Evolutionary conservation across 2,113 vertebrate species (phyloP).

Genomic region (Steatornis caripensis): DNA sequence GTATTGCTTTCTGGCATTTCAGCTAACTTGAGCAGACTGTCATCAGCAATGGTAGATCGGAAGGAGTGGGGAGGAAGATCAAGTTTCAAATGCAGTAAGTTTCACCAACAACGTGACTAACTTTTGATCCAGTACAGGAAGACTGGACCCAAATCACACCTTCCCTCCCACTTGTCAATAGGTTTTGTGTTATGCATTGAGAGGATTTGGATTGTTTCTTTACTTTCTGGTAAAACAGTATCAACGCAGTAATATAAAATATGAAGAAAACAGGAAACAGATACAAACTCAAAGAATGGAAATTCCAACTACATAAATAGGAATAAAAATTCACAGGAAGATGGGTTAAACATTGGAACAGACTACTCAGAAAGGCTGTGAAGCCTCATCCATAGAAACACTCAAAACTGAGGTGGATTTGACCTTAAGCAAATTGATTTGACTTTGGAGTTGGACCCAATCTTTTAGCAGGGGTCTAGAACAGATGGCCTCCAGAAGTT

Average conservation of each 20-base stretch:
- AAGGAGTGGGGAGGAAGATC: not conserved
- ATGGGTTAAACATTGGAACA: not conserved
- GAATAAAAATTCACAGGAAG: not conserved
- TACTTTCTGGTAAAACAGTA: not conserved
- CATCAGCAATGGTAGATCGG: not conserved
- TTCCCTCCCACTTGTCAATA: not conserved
- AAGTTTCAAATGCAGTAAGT: not conserved
- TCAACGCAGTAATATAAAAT: not conserved
- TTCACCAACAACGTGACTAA: not conserved
- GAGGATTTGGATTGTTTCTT: not conserved
- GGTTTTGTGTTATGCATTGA: not conserved
- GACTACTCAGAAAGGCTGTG: not conserved
- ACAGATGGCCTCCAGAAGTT: not conserved
- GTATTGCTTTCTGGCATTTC: not conserved
- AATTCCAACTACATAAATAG: not conserved
- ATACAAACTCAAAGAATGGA: not conserved
- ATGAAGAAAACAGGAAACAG: not conserved
- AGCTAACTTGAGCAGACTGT: not conserved
- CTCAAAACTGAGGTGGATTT: not conserved
- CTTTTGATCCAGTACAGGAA: not conserved
- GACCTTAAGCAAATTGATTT: not conserved
- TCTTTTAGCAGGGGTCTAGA: not conserved
- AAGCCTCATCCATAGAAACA: not conserved
- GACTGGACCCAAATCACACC: not conserved
- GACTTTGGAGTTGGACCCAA: not conserved